These are phyloP conservation scores for Drosophila ezoana DNA, from an alignment of 2,888 invertebrate species.

Conservation along the genomic window DNA sequence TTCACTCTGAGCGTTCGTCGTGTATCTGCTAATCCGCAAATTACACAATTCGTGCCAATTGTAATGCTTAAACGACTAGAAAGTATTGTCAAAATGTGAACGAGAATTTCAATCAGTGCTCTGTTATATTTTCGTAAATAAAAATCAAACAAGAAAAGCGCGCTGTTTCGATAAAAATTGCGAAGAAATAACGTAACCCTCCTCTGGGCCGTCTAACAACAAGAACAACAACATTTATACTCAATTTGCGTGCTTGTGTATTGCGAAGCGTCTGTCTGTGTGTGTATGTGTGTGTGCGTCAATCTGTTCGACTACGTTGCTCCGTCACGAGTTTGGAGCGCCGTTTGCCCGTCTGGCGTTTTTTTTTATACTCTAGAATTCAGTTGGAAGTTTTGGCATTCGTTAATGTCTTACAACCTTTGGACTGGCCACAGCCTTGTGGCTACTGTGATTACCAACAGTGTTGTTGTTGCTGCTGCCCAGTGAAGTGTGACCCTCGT, in stretches of 20 bases:
- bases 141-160: slow-evolving; percentile 18
- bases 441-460: slow-evolving; percentile 39
- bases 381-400: slow-evolving; percentile 42
- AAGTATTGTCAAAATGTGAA: slow-evolving; percentile 61
- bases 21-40: slow-evolving; percentile 73
- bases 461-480: slow-evolving; percentile 23
- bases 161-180: slow-evolving; percentile 18
- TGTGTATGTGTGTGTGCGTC: slow-evolving; percentile 25
- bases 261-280: slow-evolving; percentile 17
- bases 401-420: slow-evolving; percentile 67
- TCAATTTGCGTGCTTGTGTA: slow-evolving; percentile 39
- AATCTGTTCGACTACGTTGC: slow-evolving; percentile 37
- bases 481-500: slow-evolving; percentile 67
- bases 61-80: slow-evolving; percentile 36
- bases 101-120: slow-evolving; percentile 13
- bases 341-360: slow-evolving; percentile 47
- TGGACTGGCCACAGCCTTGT: slow-evolving; percentile 67
- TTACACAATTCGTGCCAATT: slow-evolving; percentile 75
- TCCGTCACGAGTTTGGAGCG: slow-evolving; percentile 73
- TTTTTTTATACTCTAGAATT: slow-evolving; percentile 46
- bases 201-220: slow-evolving; percentile 16
- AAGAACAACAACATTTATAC: slow-evolving; percentile 27
- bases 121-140: slow-evolving; percentile 34
- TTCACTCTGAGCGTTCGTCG: slow-evolving; percentile 54
- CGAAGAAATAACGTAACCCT: slow-evolving; percentile 26